Evolutionary conservation across 2,113 vertebrate species (phyloP).

Genomic region (Hypanus sabinus): DNA sequence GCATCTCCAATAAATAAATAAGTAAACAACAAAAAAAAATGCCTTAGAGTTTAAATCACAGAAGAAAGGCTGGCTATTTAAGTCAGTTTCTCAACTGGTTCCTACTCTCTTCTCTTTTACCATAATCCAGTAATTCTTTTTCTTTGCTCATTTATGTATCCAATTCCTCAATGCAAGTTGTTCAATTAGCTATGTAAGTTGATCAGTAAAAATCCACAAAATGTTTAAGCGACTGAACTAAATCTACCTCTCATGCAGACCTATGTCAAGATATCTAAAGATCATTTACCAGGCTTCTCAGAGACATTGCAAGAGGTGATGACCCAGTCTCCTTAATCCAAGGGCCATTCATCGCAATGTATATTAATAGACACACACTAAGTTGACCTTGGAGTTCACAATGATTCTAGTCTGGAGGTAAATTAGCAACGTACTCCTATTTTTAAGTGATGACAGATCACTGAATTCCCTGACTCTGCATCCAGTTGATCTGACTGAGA

Average conservation of each 20-base stretch:
- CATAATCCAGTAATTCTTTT: background rate
- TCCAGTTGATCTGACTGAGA: slow-evolving; percentile 14
- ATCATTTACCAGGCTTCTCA: background rate
- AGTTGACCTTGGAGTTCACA: slow-evolving; percentile 31
- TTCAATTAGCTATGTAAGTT: background rate
- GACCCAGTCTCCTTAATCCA: background rate
- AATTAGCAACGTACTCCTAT: background rate
- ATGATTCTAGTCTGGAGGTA: too few relatives aligned
- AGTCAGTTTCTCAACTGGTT: background rate
- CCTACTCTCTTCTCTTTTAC: background rate
- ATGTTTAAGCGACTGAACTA: background rate
- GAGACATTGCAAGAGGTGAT: background rate
- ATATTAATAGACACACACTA: background rate
- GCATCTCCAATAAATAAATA: too few relatives aligned
- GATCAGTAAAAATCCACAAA: background rate
- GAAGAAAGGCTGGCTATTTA: background rate
- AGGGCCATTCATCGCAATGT: background rate
- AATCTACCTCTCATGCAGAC: background rate
- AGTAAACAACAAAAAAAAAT: too few relatives aligned
- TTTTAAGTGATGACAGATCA: slow-evolving; percentile 34
- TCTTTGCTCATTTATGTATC: background rate
- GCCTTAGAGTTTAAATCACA: background rate
- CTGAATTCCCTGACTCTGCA: slow-evolving; percentile 19
- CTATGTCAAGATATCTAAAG: background rate
- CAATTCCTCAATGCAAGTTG: background rate